Conservation (phyloP, 2,797 vertebrate species). For the Mormyrops boulengeri region DNA sequence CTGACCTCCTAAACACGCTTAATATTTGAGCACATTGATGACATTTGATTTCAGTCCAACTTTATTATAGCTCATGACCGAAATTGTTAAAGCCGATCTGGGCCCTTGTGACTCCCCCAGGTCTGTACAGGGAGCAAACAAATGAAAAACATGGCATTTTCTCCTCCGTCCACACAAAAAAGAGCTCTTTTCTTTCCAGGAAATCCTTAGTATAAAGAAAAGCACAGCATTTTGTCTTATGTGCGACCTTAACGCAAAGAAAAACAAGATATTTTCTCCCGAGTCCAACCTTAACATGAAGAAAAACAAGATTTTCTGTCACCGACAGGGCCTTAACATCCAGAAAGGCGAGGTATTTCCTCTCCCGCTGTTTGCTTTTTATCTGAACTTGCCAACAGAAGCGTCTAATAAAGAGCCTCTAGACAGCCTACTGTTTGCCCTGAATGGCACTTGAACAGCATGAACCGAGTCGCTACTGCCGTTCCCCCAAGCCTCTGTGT, state of each 20-base stretch:
- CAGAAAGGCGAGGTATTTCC: background rate
- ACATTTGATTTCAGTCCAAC: background rate
- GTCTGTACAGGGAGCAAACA: background rate
- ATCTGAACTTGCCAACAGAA: background rate
- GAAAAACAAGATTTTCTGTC: constrained; percentile 1
- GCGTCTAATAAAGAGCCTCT: background rate
- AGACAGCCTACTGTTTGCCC: background rate
- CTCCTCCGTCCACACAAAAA: background rate
- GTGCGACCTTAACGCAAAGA: background rate
- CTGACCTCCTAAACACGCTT: background rate
- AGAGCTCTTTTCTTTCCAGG: background rate
- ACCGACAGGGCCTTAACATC: background rate
- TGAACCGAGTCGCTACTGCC: background rate
- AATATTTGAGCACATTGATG: background rate
- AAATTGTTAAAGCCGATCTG: background rate
- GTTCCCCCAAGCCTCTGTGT: background rate
- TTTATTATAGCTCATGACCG: background rate
- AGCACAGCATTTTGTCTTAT: background rate
- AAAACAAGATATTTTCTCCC: background rate
- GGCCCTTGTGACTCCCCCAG: background rate
- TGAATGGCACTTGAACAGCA: background rate
- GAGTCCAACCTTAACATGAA: background rate
- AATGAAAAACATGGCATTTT: background rate
- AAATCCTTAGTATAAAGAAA: background rate
- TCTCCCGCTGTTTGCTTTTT: background rate